Conservation (phyloP, 2,888 invertebrate species). For the Hololepta plana region DNA sequence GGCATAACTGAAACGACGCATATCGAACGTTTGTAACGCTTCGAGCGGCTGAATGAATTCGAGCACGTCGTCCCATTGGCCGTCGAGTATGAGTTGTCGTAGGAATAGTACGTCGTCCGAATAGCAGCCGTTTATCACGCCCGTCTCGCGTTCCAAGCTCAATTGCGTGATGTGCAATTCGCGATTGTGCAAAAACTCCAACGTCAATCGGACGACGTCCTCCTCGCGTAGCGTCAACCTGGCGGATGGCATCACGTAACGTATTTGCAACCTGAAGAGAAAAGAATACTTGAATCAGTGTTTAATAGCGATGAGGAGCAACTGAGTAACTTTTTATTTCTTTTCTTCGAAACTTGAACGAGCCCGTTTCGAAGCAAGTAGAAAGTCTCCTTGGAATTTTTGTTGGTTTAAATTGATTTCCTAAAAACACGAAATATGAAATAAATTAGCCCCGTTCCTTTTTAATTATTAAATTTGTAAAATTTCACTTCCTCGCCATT, state of each 20-base stretch:
- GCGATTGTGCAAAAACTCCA: conserved; percentile 76
- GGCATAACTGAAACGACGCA: conserved; percentile 67
- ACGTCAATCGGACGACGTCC: conserved; percentile 68
- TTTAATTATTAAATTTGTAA: too few relatives aligned
- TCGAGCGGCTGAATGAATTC: conserved; percentile 92
- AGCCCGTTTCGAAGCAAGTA: too few relatives aligned
- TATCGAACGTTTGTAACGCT: conserved; percentile 64
- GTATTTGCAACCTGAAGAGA: conserved; percentile 24
- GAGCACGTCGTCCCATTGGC: conserved; percentile 94
- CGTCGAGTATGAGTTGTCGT: conserved; percentile 86
- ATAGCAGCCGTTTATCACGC: conserved; percentile 82
- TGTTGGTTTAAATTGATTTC: too few relatives aligned
- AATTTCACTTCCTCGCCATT: too few relatives aligned
- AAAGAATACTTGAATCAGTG: conserved; percentile 2
- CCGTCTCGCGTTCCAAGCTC: conserved; percentile 84
- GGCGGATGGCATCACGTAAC: conserved; percentile 59
- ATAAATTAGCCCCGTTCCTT: too few relatives aligned
- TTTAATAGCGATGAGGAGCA: neutral
- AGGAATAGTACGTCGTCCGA: conserved; percentile 90
- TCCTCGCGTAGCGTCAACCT: conserved; percentile 73
- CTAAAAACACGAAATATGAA: too few relatives aligned
- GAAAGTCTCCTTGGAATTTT: too few relatives aligned
- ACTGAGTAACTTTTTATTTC: too few relatives aligned
- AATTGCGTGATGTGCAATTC: conserved; percentile 84
- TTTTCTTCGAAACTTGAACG: too few relatives aligned